Percentiles rank a stretch among this genome's conserved stretches.
phyloP scores from a whole-genome alignment of 1,140 invertebrate species.

The Nebria ingens region DNA sequence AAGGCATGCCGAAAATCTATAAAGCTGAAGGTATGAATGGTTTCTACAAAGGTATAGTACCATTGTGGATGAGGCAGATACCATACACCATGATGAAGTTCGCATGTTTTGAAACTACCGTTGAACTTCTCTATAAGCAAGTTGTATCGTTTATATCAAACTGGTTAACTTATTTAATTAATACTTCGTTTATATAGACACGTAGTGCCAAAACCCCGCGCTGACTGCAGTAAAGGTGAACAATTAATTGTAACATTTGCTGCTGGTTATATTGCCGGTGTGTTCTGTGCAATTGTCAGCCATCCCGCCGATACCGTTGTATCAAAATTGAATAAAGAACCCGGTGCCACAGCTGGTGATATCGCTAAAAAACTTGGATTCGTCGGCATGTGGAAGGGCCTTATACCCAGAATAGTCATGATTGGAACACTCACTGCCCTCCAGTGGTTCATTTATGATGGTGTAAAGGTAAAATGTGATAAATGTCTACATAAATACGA shows the following conservation, averaged over 20 bases:
- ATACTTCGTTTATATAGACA: no score
- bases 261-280: constrained; percentile 98
- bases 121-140: constrained; percentile 88
- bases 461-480: constrained; percentile 65
- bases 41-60: constrained; percentile 93
- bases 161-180: background rate
- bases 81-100: constrained; percentile 99
- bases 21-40: constrained; percentile 64
- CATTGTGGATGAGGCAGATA: constrained; percentile 97
- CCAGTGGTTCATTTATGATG: constrained; percentile 99
- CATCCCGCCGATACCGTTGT: constrained; percentile 99
- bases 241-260: constrained; percentile 95
- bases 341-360: constrained; percentile 66
- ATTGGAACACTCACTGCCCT: constrained; percentile 97
- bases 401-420: constrained; percentile 97
- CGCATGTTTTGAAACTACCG: constrained; percentile 97
- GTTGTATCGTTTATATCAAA: constrained; percentile 27
- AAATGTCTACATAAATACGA: background rate
- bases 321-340: constrained; percentile 95
- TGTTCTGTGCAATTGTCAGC: constrained; percentile 98
- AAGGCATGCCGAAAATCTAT: constrained; percentile 81
- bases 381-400: constrained; percentile 87
- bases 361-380: constrained; percentile 50
- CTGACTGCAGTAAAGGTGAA: constrained; percentile 85
- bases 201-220: constrained; percentile 88